Percentiles rank a stretch among this genome's conserved stretches.
Evolutionary conservation across 2,888 invertebrate species (phyloP).

Genomic region (Scaptomyza reducta): DNA sequence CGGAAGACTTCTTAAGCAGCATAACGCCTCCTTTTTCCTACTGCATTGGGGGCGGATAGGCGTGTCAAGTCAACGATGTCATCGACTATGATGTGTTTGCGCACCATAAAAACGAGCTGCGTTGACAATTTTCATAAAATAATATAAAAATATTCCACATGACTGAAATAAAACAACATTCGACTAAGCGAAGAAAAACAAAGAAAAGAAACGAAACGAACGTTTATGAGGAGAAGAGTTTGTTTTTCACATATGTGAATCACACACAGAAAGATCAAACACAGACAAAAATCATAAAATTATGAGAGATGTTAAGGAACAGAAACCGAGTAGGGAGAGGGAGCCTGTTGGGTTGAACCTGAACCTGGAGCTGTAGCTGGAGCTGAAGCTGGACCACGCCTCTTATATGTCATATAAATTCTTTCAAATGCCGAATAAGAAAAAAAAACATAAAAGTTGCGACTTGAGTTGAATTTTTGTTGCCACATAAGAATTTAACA

Average conservation of each 20-base stretch:
- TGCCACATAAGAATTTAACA: conserved; percentile 72
- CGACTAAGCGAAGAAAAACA: conserved; percentile 26
- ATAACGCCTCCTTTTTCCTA: neutral
- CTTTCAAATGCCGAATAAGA: conserved; percentile 45
- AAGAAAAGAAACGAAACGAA: conserved; percentile 9
- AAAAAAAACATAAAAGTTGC: conserved; percentile 60
- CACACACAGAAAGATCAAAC: conserved; percentile 48
- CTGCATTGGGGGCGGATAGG: conserved; percentile 1
- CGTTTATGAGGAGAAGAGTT: conserved; percentile 34
- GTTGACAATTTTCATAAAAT: conserved; percentile 51
- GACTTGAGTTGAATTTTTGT: conserved; percentile 30
- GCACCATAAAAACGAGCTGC: conserved; percentile 44
- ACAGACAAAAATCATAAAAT: conserved; percentile 51
- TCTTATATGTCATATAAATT: conserved; percentile 65
- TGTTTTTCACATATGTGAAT: conserved; percentile 28
- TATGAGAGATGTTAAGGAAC: conserved; percentile 21
- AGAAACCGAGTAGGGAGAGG: neutral
- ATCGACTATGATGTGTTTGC: conserved; percentile 33
- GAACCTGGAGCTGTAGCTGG: conserved; percentile 5
- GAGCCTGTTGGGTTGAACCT: neutral
- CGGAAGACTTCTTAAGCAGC: conserved; percentile 23
- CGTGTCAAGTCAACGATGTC: conserved; percentile 49
- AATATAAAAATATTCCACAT: conserved; percentile 42
- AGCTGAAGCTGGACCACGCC: conserved; percentile 51
- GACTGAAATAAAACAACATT: conserved; percentile 31